Evolutionary conservation across 1,140 invertebrate genomes (phyloP), one percentile per base, ranked within the genome.

Genomic region (Orius insidiosus): DNA sequence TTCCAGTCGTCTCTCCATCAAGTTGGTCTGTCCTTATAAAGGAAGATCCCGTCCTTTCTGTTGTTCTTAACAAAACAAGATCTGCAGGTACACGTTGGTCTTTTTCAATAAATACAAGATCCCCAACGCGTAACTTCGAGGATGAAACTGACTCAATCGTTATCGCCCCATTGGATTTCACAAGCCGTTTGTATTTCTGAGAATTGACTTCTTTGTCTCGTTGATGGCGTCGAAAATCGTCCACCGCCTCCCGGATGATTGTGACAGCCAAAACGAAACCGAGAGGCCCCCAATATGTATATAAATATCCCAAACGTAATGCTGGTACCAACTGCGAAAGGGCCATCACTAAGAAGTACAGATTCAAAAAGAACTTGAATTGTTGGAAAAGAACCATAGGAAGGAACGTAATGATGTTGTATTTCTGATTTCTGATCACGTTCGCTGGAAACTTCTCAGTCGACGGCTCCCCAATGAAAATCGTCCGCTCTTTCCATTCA

Each of bases 1-100:
- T 99, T 99, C 95, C 95, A 98, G 67, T 99, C 96, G 45, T 98
- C 68, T 98, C 95, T 36, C 95, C 96, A 66, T 98, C 95, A 49
- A 99, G 63, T 63, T 99, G 96, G 68, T 99, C 96, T 0, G 96
- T 99, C 53, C 94, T 71, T n/a, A 98, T 86, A 61, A 98, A 99
- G 56, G 95, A 95, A 0, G 92, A 76, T 1, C 94, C 95, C 58
- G 78, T 81, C 51, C 80, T 83, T 64, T 98, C 95, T 36, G 92
- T 92, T 1, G 95, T 98, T 47, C 89, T 67, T 45, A 98, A 58
- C 18, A 98, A 68, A 14, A 98, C 83, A 64, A 98, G 78, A 69
- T 99, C 95, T 11, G 95, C 92, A 6, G 95, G 95, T 15, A 98
- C 89, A 52, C 94, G 69, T 62, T 96, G 86, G 56, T 96, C 86